Evolutionary conservation across 1,140 invertebrate species (phyloP), one percentile per base, ranked within the genome.

Genomic region (Listronotus bonariensis): DNA sequence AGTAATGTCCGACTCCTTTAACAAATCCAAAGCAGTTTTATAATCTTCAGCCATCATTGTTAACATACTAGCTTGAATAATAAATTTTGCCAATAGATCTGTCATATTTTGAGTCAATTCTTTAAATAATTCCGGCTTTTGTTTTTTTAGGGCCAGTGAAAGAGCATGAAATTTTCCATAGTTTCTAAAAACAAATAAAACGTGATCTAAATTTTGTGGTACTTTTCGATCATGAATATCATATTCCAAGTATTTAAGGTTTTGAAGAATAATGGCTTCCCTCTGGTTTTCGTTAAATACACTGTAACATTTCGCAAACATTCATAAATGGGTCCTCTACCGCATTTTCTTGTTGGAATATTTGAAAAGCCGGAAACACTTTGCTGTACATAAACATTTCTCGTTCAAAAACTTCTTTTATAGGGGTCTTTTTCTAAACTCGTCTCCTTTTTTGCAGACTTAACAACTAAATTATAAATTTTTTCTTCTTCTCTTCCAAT

Each of bases 111-210:
- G 61, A 3, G 69, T 71, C 38, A 77, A 20, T 12, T 63, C 65
- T 11, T 72, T 54, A 56, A 77, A 82, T 1, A 68, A 43, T 7
- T 76, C 72, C 1, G 76, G 75, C 48, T 80, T 70, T 53, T 77
- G 73, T 11, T 78, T 67, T 63, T 80, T 83, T 38, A 84, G 69
- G 0, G 80, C 81, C 58, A 82, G 76, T 0, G 83, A 83, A 0
- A 82, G 54, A 0, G 83, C 84, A 72, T 87, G 85, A 12, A 82
- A 78, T 49, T 77, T 79, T 3, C 79, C 85, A 68, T 86, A 79
- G 20, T 77, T 78, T 52, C 78, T 74, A 18, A 86, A 77, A 0
- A 82, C 77, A 1, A 81, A 46, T 4, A 66, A 68, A 11, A 82
- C 73, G 61, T 84, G 81, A 0, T 82, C 76, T 12, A 79, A 59